phyloP scores from a whole-genome alignment of 1,140 invertebrate genomes.

The Mesaphorura yosii region DNA sequence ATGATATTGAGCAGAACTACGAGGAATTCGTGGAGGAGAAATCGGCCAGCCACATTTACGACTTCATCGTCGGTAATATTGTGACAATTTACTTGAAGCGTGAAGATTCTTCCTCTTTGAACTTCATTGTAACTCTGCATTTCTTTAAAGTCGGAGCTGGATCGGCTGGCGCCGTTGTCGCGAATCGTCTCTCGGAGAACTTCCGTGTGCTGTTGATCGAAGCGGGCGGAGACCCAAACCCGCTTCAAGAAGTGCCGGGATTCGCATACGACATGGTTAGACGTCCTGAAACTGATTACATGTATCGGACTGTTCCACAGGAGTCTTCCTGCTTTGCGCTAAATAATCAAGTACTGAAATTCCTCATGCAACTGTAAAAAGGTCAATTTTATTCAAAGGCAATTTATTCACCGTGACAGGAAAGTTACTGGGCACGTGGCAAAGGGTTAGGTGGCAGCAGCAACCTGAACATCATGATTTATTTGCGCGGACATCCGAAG shows the following conservation, averaged over 20 bases:
- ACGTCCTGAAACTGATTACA: constrained; percentile 39
- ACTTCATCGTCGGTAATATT: too few relatives aligned
- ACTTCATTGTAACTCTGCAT: too few relatives aligned
- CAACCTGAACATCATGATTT: background rate
- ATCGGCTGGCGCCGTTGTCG: constrained; percentile 43
- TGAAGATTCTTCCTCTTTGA: too few relatives aligned
- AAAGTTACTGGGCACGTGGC: constrained; percentile 31
- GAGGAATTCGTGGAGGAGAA: too few relatives aligned
- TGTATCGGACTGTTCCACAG: constrained; percentile 42
- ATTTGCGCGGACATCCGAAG: constrained; percentile 8
- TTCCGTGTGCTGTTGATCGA: constrained; percentile 42
- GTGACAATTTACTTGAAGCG: too few relatives aligned
- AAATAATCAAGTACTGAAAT: background rate
- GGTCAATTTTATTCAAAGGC: background rate
- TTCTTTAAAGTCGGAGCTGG: constrained; percentile 42
- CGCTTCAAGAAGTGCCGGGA: constrained; percentile 29
- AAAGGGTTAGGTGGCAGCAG: constrained; percentile 3
- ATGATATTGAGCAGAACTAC: too few relatives aligned
- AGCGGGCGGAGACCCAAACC: constrained; percentile 40
- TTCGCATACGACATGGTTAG: constrained; percentile 24
- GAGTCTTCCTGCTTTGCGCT: background rate
- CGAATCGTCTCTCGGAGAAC: constrained; percentile 38
- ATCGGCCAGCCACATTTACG: too few relatives aligned
- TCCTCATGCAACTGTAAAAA: background rate
- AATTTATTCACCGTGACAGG: background rate